Base-by-base conservation (phyloP, 2,888 invertebrate species). In the Drosophila diplacantha region DNA sequence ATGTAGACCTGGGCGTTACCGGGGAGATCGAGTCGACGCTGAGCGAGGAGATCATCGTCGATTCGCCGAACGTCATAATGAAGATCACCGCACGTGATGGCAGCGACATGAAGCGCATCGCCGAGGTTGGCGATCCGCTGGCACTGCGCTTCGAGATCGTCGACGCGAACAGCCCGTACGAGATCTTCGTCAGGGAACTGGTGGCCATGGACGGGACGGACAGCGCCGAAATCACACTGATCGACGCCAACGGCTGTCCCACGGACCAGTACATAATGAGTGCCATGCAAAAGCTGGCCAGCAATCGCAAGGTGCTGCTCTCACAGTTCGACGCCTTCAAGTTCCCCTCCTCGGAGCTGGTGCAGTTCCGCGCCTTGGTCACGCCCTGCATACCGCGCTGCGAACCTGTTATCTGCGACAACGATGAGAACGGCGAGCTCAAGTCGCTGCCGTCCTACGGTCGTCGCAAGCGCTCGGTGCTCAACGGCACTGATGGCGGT, bases 301-400 rank as follows among this genome's bases (percentile, higher is more conserved):
- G 92, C 82, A 92, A 93, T 74, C 94, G 93, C 89, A 95, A 95
- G 92, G 93, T 94, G 85, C 90, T 97, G 74, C 90, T 96, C 72
- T 96, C 96, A 52, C 94, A 95, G 89, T 96, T 97, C 90, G 96
- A 97, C 88, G 96, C 96, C 47, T 97, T 97, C 92, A 97, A 97
- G 88, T 97, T 97, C 90, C 96, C 96, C 52, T 96, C 96, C 60
- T 96, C 96, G 18, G 96, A 96, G 89, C 94, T 96, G 64, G 96
- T 97, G 22, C 96, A 96, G 87, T 97, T 97, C 93, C 93, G 96
- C 75, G 96, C 96, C 39, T 89, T 96, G 84, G 96, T 97, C 55
- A 96, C 96, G 14, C 96, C 96, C 9, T 96, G 96, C 89, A 94
- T 97, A 93, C 96, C 96, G 46, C 91, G 93, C 52, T 96, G 96